These are phyloP conservation scores for Andrena marginata DNA, from an alignment of 2,888 invertebrate genomes.

Conservation along the genomic window DNA sequence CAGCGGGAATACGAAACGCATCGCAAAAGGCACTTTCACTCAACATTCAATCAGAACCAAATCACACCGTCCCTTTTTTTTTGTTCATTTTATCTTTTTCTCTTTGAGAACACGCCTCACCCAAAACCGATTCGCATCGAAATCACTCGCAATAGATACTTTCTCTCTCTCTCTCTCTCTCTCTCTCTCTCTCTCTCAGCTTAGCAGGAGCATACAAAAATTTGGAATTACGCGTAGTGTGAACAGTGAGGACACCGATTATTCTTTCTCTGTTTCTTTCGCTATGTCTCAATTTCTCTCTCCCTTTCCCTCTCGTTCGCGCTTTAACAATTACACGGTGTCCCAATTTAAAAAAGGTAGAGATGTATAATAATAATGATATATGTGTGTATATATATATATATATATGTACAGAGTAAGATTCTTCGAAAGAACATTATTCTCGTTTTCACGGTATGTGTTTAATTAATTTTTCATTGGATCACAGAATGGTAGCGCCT, in stretches of 20 bases:
- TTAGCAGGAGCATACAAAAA: conserved; percentile 64
- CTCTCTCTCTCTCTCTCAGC: conserved; percentile 22
- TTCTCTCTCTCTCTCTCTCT: conserved; percentile 20
- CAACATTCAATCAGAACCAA: conserved; percentile 68
- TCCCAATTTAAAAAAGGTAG: conserved; percentile 66
- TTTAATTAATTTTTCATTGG: conserved; percentile 72
- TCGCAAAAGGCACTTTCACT: conserved; percentile 78
- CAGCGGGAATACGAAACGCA: conserved; percentile 53
- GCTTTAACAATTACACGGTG: conserved; percentile 50
- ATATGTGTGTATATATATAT: too few species aligned
- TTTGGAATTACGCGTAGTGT: conserved; percentile 61
- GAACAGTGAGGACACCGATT: conserved; percentile 51
- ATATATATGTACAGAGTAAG: conserved; percentile 64
- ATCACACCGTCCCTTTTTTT: conserved; percentile 23
- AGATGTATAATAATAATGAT: conserved; percentile 63
- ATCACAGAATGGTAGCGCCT: conserved; percentile 83
- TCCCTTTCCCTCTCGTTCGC: neutral
- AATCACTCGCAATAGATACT: conserved; percentile 4
- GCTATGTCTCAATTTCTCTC: neutral
- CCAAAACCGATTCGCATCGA: neutral
- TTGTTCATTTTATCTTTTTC: neutral
- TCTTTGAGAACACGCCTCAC: conserved; percentile 5
- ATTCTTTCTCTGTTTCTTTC: neutral
- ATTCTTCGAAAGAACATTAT: conserved; percentile 66
- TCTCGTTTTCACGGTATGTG: conserved; percentile 60